Evolutionary conservation across 2,888 invertebrate species (phyloP), one percentile per base, ranked within the genome.

Genomic region (Tenthredo scrophulariae): DNA sequence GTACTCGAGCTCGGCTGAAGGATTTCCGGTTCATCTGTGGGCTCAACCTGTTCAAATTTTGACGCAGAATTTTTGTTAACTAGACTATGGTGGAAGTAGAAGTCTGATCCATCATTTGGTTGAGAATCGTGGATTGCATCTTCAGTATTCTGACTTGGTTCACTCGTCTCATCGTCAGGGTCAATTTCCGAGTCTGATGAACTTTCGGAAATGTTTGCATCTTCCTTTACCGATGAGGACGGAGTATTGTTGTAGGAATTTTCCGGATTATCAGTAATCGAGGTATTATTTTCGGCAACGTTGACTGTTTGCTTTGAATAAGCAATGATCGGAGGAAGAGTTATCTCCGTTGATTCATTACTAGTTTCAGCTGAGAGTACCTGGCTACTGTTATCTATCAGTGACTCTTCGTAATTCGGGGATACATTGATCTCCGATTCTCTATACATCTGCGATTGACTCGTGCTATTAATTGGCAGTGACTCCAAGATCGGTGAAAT

Each of bases 131-230:
- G 7, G 62, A 62, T n/a, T 72, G 40, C 9, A 33, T 22, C 4
- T 43, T 74, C 26, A 18, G 9, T 13, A 6, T 74, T 74, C 40
- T 74, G 26, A 43, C 43, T 43, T 3, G 43, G 26, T 1, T 62
- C 77, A 29, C 26, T 43, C n/a, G 86, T 85, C 77, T 88, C 86
- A 65, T 86, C 84, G 46, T 80, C n/a, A 74, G 85, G 84, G 15
- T 26, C 22, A 10, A 62, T 26, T 67, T 13, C 58, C n/a, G 58
- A 58, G n/a, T 37, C 15, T 40, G 22, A 37, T 40, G 72, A 72
- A 72, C 7, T 26, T 9, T 40, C 40, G 9, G 50, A 18, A 46
- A 18, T 33, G 18, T 5, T 18, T 2, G 50, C n/a, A 15, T 18
- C 29, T 29, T 62, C 37, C 9, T 13, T 62, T 15, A 40, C 26